Evolutionary conservation across 2,888 invertebrate species (phyloP).

Genomic region (Leucania comma): DNA sequence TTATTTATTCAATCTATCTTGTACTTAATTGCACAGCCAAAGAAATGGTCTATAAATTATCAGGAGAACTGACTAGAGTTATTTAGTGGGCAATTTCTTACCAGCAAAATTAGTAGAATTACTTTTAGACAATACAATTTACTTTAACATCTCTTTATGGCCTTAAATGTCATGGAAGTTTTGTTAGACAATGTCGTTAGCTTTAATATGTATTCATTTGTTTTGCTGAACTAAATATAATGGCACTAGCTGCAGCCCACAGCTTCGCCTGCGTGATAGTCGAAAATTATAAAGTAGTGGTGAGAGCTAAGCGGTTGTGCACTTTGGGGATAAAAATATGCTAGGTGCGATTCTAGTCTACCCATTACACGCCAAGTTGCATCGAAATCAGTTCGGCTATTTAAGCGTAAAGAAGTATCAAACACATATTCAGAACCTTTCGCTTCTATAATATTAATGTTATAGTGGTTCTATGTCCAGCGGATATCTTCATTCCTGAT

Average conservation of each 20-base stretch:
- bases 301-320: too few relatives aligned
- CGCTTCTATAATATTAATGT: too few relatives aligned
- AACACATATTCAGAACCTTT: too few relatives aligned
- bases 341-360: too few relatives aligned
- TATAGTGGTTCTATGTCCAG: too few relatives aligned
- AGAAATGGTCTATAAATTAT: constrained; percentile 70
- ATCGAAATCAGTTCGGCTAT: too few relatives aligned
- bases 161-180: constrained; percentile 51
- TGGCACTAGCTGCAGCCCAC: neutral
- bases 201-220: constrained; percentile 38
- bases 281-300: too few relatives aligned
- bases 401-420: too few relatives aligned
- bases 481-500: too few relatives aligned
- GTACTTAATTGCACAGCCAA: constrained; percentile 68
- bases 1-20: constrained; percentile 65
- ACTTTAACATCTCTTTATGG: constrained; percentile 63
- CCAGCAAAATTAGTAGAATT: constrained; percentile 65
- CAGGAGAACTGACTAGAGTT: constrained; percentile 64
- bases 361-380: too few relatives aligned
- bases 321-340: too few relatives aligned
- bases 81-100: constrained; percentile 72
- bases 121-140: constrained; percentile 66
- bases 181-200: constrained; percentile 28
- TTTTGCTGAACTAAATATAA: constrained; percentile 2
- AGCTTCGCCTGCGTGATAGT: too few relatives aligned